A percentile compares a stretch with the other conserved stretches of the same genome.
Evolutionary conservation across 2,797 vertebrate species (phyloP).

Genomic region (Ataeniobius toweri): DNA sequence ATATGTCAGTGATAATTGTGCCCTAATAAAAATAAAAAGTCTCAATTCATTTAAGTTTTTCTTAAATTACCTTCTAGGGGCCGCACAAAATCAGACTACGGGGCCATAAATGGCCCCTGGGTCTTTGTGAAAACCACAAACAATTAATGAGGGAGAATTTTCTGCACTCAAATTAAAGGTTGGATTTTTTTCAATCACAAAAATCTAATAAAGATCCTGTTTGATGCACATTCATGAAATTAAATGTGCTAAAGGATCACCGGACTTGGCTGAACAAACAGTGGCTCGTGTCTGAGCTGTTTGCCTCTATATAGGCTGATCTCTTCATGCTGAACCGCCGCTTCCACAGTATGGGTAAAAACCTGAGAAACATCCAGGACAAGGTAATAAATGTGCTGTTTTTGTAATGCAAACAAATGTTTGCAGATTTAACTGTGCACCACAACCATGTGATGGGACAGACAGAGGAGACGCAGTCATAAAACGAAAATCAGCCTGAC

Average conservation of each 20-base stretch:
- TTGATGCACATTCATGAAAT: neutral
- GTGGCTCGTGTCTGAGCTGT: neutral
- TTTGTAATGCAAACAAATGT: slow-evolving; percentile 25
- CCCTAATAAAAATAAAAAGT: no score
- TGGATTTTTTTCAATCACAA: neutral
- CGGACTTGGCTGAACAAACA: neutral
- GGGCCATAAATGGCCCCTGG: no score
- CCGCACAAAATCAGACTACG: no score
- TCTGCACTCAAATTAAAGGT: neutral
- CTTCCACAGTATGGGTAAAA: slow-evolving; percentile 20
- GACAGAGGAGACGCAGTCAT: neutral
- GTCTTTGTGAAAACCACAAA: no score
- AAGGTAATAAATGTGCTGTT: neutral
- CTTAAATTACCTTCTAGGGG: no score
- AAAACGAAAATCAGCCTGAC: slow-evolving; percentile 31
- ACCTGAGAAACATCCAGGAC: slow-evolving; percentile 26
- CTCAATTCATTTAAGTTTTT: no score
- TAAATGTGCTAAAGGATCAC: slow-evolving; percentile 16
- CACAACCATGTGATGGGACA: neutral
- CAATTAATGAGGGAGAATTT: no score
- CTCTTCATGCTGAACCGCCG: slow-evolving; percentile 22
- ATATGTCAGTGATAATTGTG: no score
- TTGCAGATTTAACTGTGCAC: slow-evolving; percentile 25
- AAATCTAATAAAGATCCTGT: neutral
- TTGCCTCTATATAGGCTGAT: neutral